These are phyloP conservation scores for Perithous albicinctus DNA, from an alignment of 2,888 invertebrate species.

Conservation along the genomic window DNA sequence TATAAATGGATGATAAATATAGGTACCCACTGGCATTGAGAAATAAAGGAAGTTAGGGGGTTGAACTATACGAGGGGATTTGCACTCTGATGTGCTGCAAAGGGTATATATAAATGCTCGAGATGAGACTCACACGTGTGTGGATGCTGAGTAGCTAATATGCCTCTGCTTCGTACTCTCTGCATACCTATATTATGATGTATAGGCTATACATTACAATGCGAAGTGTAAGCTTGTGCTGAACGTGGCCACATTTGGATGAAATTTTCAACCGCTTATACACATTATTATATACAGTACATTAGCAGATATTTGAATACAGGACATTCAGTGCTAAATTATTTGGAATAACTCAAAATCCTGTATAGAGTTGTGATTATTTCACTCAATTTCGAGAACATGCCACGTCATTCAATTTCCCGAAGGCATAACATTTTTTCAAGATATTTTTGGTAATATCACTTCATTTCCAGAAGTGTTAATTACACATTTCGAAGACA, in stretches of 20 bases:
- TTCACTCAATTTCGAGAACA: too few species aligned
- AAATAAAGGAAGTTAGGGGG: conserved; percentile 55
- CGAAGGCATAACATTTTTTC: too few species aligned
- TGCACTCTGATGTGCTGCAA: conserved; percentile 7
- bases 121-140: conserved; percentile 37
- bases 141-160: conserved; percentile 60
- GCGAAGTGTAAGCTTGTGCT: conserved; percentile 14
- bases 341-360: not conserved
- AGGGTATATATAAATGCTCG: conserved; percentile 40
- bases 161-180: conserved; percentile 26
- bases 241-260: conserved; percentile 39
- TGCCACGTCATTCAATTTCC: too few species aligned
- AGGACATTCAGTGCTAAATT: not conserved
- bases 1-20: conserved; percentile 58
- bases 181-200: not conserved
- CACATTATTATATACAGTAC: conserved; percentile 18
- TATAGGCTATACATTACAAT: conserved; percentile 26
- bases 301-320: not conserved
- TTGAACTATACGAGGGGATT: conserved; percentile 39
- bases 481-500: too few species aligned
- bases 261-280: conserved; percentile 47
- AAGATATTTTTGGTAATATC: too few species aligned
- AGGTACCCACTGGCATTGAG: conserved; percentile 45
- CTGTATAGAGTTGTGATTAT: too few species aligned
- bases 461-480: too few species aligned